These are phyloP conservation scores for Hydrozoanthus tunicans DNA, from an alignment of 64 coral and sea anemone genomes.

Conservation along the genomic window DNA sequence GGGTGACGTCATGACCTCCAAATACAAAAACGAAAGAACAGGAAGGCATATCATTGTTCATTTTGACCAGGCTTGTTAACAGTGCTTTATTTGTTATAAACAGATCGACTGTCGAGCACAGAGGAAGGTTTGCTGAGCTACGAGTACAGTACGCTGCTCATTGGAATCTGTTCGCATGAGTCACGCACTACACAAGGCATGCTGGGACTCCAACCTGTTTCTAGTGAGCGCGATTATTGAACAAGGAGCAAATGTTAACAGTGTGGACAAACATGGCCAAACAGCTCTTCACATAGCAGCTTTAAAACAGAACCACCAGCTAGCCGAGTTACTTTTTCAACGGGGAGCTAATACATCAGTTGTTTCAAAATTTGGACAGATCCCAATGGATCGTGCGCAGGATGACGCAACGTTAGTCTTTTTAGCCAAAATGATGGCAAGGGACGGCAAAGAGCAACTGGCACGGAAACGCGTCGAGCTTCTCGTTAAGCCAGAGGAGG, in stretches of 20 bases:
- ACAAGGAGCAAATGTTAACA: constrained; percentile 58
- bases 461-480: constrained; percentile 67
- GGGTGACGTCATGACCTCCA: constrained; percentile 5
- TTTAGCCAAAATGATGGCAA: constrained; percentile 73
- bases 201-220: constrained; percentile 69
- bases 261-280: constrained; percentile 65
- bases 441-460: constrained; percentile 61
- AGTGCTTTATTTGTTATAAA: neutral
- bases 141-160: neutral
- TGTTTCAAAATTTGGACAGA: constrained; percentile 39
- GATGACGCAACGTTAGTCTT: constrained; percentile 70
- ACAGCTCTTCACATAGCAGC: constrained; percentile 72
- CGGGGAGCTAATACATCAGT: constrained; percentile 60
- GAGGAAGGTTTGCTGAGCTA: neutral
- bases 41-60: neutral
- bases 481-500: constrained; percentile 57
- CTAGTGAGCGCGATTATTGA: constrained; percentile 62
- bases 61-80: neutral
- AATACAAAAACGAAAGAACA: neutral
- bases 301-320: constrained; percentile 38
- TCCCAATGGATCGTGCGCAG: constrained; percentile 66
- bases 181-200: constrained; percentile 47
- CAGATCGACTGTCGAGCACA: neutral
- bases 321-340: constrained; percentile 77
- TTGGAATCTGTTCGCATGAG: neutral